Evolutionary conservation across 1,140 invertebrate genomes (phyloP).

Genomic region (Drosophila rhopaloa): DNA sequence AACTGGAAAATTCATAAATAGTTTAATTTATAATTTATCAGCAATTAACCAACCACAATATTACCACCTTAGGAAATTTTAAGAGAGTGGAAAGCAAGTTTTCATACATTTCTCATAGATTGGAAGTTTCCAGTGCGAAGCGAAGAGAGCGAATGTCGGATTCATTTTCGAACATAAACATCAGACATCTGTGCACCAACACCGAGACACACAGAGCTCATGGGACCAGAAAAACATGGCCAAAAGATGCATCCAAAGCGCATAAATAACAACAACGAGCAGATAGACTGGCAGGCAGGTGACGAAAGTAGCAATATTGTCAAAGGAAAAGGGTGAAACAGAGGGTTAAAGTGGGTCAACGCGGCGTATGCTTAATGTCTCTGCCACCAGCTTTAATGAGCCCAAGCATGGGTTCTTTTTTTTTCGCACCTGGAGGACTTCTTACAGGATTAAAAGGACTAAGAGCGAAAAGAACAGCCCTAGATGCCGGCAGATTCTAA

Average conservation of each 20-base stretch:
- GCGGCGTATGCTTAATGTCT: conserved; percentile 56
- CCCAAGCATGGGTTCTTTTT: not conserved
- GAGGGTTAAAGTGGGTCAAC: conserved; percentile 47
- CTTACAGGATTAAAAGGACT: conserved; percentile 4
- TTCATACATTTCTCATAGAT: conserved; percentile 8
- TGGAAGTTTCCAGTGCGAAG: conserved; percentile 55
- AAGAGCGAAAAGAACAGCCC: conserved; percentile 38
- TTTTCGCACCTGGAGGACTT: not conserved
- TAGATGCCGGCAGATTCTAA: conserved; percentile 60
- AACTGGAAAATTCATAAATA: no score
- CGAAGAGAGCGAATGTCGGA: conserved; percentile 20
- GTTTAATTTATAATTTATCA: no score
- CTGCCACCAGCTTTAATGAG: conserved; percentile 49
- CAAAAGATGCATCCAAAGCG: conserved; percentile 53
- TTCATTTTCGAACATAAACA: conserved; percentile 68
- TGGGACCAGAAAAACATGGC: conserved; percentile 50
- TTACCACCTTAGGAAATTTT: not conserved
- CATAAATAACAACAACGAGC: conserved; percentile 37
- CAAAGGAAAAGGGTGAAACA: conserved; percentile 9
- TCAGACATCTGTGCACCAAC: conserved; percentile 11
- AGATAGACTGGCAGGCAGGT: conserved; percentile 17
- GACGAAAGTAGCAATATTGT: conserved; percentile 50
- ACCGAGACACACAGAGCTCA: conserved; percentile 5
- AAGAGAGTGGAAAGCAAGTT: conserved; percentile 12
- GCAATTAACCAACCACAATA: not conserved